These are phyloP conservation scores for Asbolus verrucosus DNA, from an alignment of 1,140 invertebrate genomes.

Conservation along the genomic window DNA sequence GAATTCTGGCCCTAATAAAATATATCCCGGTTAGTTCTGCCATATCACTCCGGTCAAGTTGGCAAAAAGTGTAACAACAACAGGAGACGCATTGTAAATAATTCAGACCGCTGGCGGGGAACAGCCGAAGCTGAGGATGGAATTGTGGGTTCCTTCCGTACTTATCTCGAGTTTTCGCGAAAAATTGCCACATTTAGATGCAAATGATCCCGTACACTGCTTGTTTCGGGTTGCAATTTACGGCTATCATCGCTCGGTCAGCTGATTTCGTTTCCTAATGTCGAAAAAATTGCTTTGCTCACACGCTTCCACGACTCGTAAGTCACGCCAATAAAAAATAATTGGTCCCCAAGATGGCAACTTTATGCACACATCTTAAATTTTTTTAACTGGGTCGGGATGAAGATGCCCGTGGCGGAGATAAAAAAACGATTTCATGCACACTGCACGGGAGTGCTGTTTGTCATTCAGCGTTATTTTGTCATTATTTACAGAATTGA, in stretches of 20 bases:
- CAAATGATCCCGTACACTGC: conserved; percentile 20
- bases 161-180: conserved; percentile 31
- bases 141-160: conserved; percentile 24
- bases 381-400: no score
- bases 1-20: no score
- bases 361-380: conserved; percentile 1
- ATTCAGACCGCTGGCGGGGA: conserved; percentile 10
- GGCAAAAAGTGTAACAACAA: conserved; percentile 6
- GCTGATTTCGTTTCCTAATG: conserved; percentile 30
- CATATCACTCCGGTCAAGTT: not conserved
- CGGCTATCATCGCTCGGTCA: conserved; percentile 27
- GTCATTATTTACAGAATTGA: no score
- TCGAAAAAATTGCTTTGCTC: conserved; percentile 27
- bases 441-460: no score
- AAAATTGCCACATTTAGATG: conserved; percentile 39
- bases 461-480: no score
- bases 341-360: conserved; percentile 24
- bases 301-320: conserved; percentile 13
- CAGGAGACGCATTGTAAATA: conserved; percentile 21
- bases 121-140: conserved; percentile 4
- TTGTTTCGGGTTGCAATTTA: conserved; percentile 36
- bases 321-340: conserved; percentile 23
- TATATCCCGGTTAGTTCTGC: not conserved
- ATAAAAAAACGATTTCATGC: not conserved
- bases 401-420: conserved; percentile 4